phyloP scores from a whole-genome alignment of 2,888 invertebrate genomes.

The Limenitis camilla region DNA sequence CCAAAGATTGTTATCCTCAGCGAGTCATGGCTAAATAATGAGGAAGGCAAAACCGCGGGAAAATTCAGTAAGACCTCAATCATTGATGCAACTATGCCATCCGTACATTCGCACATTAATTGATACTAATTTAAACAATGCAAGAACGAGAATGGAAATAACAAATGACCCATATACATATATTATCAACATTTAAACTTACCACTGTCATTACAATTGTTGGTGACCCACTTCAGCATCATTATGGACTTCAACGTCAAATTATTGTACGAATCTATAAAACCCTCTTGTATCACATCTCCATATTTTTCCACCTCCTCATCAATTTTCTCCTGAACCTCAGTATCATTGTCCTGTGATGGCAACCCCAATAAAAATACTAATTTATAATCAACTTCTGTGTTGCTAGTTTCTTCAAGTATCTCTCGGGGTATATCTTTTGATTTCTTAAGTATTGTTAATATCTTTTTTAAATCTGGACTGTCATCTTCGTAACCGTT shows the following conservation, averaged over 20 bases:
- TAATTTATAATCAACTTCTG: conserved; percentile 47
- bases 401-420: conserved; percentile 25
- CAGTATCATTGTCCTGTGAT: conserved; percentile 69
- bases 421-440: conserved; percentile 37
- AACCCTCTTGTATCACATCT: conserved; percentile 88
- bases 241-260: conserved; percentile 88
- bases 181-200: conserved; percentile 26
- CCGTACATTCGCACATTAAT: not conserved
- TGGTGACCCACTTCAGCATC: conserved; percentile 87
- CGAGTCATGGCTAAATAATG: too few relatives aligned
- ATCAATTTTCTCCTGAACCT: conserved; percentile 76
- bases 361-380: conserved; percentile 77
- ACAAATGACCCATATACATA: too few relatives aligned
- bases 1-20: too few relatives aligned
- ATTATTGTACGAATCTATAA: conserved; percentile 90
- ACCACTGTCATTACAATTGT: conserved; percentile 76
- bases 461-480: conserved; percentile 42
- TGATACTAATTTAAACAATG: not conserved
- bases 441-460: conserved; percentile 40
- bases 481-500: conserved; percentile 47
- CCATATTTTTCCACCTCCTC: conserved; percentile 79
- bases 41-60: too few relatives aligned
- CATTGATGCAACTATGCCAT: too few relatives aligned
- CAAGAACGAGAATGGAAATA: too few relatives aligned
- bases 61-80: too few relatives aligned